Percentiles rank a stretch among this genome's conserved stretches.
Evolutionary conservation across 2,113 vertebrate species (phyloP).

Genomic region (Spheniscus mendiculus): DNA sequence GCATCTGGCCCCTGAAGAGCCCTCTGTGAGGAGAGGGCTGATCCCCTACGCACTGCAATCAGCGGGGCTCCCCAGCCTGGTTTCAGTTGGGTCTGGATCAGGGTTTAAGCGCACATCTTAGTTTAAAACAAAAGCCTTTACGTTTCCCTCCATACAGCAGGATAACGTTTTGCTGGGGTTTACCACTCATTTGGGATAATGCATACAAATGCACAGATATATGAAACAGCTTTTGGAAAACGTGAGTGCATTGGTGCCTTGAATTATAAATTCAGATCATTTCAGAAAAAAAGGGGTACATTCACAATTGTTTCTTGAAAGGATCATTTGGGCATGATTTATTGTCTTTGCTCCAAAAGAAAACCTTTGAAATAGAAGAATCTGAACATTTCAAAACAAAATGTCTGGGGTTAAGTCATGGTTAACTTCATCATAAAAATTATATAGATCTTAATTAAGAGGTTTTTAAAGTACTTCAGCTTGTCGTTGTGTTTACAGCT

Average conservation of each 20-base stretch:
- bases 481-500: conserved; percentile 71
- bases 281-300: background rate
- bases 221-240: background rate
- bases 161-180: background rate
- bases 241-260: background rate
- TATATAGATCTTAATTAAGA: conserved; percentile 71
- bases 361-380: conserved; percentile 29
- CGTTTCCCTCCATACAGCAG: background rate
- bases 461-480: conserved; percentile 72
- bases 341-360: background rate
- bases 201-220: background rate
- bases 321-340: background rate
- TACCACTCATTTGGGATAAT: background rate
- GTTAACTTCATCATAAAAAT: conserved; percentile 63
- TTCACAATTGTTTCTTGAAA: background rate
- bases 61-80: background rate
- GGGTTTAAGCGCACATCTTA: background rate
- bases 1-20: background rate
- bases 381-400: conserved; percentile 5
- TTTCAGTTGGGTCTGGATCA: background rate
- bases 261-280: background rate
- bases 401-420: background rate
- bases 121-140: background rate
- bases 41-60: background rate
- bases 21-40: rapidly evolving